phyloP scores from a whole-genome alignment of 2,888 invertebrate genomes.

The Cyaniris semiargus region DNA sequence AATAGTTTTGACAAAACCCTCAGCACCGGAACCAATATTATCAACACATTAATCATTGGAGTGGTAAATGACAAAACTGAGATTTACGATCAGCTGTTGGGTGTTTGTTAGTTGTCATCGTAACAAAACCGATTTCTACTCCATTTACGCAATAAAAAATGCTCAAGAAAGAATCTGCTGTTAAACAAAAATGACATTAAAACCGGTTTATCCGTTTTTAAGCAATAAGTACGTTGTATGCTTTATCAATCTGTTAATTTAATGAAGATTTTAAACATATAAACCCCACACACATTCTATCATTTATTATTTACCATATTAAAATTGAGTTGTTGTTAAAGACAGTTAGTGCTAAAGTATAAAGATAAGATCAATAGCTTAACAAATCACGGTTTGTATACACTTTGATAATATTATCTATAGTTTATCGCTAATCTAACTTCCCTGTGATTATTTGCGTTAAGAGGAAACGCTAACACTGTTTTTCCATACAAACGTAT shows the following conservation, averaged over 20 bases:
- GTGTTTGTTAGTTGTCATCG: background rate
- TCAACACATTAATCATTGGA: constrained; percentile 36
- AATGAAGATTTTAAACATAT: too few relatives aligned
- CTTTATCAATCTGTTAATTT: too few relatives aligned
- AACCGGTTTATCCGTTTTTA: background rate
- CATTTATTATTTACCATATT: too few relatives aligned
- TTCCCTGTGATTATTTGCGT: background rate
- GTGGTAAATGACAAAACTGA: constrained; percentile 35
- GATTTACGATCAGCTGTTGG: constrained; percentile 32
- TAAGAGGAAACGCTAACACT: too few relatives aligned
- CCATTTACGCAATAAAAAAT: background rate
- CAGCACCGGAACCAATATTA: constrained; percentile 9
- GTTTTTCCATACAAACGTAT: too few relatives aligned
- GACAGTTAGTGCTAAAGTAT: too few relatives aligned
- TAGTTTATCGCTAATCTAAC: background rate
- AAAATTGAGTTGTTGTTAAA: too few relatives aligned
- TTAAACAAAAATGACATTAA: background rate
- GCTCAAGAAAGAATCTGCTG: background rate
- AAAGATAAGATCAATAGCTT: background rate
- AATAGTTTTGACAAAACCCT: background rate
- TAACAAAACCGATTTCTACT: background rate
- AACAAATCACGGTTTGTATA: background rate
- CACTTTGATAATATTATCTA: background rate
- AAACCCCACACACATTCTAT: too few relatives aligned
- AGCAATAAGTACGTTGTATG: too few relatives aligned